A percentile compares a stretch with the other conserved stretches of the same genome.
These are phyloP conservation scores for Pseudococcus longispinus DNA, from an alignment of 2,888 invertebrate genomes.

Conservation along the genomic window DNA sequence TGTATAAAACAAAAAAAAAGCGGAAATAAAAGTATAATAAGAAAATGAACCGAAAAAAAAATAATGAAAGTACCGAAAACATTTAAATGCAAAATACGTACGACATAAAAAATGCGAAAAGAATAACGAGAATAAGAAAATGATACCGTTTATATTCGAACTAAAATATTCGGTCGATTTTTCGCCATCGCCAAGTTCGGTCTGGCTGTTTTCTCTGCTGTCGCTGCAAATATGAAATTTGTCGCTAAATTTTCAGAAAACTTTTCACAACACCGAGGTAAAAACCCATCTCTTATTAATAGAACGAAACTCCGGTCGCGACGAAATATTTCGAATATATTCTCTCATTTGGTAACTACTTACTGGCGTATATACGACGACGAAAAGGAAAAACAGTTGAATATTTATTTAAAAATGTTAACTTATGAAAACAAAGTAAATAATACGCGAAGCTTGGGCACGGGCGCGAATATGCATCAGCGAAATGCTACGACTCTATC, in stretches of 20 bases:
- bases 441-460: not conserved
- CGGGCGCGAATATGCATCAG: not conserved
- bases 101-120: not conserved
- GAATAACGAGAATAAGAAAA: not conserved
- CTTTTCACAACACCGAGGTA: not conserved
- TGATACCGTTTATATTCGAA: not conserved
- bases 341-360: not conserved
- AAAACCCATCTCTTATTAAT: not conserved
- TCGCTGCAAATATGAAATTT: not conserved
- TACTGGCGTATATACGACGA: not conserved
- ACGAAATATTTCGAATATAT: not conserved
- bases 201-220: too few relatives aligned
- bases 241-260: not conserved
- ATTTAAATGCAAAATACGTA: not conserved
- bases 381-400: not conserved
- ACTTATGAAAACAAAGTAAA: constrained; percentile 11
- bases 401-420: not conserved
- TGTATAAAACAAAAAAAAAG: not conserved
- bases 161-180: not conserved
- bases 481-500: not conserved
- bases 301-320: not conserved
- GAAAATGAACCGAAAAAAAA: not conserved
- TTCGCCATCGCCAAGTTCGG: not conserved
- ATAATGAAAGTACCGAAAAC: not conserved
- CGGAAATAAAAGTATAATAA: not conserved